These are phyloP conservation scores for Lordiphosa stackelbergi DNA, from an alignment of 1,140 invertebrate genomes.

Conservation along the genomic window DNA sequence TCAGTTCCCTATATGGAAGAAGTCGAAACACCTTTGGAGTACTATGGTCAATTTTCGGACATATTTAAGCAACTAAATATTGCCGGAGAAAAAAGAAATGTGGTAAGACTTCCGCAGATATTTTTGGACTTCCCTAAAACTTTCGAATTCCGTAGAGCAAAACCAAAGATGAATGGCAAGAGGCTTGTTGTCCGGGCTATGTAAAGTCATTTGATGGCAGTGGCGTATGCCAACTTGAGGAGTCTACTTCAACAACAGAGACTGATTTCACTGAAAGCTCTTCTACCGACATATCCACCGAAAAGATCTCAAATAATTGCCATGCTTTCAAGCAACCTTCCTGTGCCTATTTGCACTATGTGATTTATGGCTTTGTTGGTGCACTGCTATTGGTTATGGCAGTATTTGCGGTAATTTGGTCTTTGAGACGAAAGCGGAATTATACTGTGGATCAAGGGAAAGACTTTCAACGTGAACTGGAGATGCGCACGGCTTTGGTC, in stretches of 20 bases:
- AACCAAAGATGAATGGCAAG: conserved; percentile 19
- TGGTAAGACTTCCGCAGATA: conserved; percentile 2
- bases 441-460: too few species aligned
- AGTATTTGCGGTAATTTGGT: too few species aligned
- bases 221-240: conserved; percentile 8
- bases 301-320: too few species aligned
- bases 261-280: neutral
- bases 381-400: too few species aligned
- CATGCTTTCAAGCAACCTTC: too few species aligned
- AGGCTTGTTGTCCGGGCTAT: conserved; percentile 36
- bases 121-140: neutral
- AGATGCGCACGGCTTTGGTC: too few species aligned
- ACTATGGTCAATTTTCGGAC: conserved; percentile 5
- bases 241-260: neutral
- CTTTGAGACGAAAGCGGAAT: too few species aligned
- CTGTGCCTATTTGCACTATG: too few species aligned
- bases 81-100: conserved; percentile 1
- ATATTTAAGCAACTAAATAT: conserved; percentile 4
- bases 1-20: neutral
- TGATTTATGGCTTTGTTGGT: too few species aligned
- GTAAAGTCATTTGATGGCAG: neutral
- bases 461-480: too few species aligned
- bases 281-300: neutral
- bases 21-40: neutral
- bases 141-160: conserved; percentile 5